Evolutionary conservation across 1,140 invertebrate genomes (phyloP).

Genomic region (Nebria ingens): DNA sequence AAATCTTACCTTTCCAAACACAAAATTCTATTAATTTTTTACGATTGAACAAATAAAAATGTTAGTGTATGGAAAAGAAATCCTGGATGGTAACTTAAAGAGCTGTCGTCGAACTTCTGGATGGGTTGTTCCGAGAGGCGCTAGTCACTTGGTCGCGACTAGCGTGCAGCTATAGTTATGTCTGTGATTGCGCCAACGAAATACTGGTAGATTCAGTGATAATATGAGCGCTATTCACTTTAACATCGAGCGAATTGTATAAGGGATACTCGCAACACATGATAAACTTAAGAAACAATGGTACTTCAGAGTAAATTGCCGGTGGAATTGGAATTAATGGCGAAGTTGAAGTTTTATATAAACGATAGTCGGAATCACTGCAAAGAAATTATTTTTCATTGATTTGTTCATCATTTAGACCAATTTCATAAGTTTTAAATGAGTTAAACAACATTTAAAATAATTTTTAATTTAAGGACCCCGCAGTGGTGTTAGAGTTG

Average conservation of each 20-base stretch:
- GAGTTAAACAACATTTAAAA: no score
- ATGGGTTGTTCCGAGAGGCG: conserved; percentile 24
- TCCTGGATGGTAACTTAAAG: no score
- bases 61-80: no score
- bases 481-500: no score
- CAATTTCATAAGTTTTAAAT: no score
- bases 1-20: no score
- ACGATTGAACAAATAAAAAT: no score
- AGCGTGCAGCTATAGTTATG: conserved; percentile 61
- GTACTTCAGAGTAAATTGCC: conserved; percentile 71
- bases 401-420: conserved; percentile 11
- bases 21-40: no score
- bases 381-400: conserved; percentile 26
- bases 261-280: conserved; percentile 80
- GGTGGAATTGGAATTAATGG: conserved; percentile 80
- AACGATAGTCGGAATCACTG: conserved; percentile 70
- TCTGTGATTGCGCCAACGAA: conserved; percentile 60
- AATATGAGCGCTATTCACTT: conserved; percentile 48
- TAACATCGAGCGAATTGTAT: conserved; percentile 64
- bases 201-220: conserved; percentile 64
- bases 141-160: conserved; percentile 31
- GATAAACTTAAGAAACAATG: conserved; percentile 67
- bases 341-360: conserved; percentile 78
- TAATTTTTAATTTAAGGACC: no score
- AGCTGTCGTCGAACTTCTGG: not conserved